A percentile compares a stretch with the other conserved stretches of the same genome.
Conservation (phyloP, 64 coral and sea anemone genomes). For the Pocillopora damicornis region DNA sequence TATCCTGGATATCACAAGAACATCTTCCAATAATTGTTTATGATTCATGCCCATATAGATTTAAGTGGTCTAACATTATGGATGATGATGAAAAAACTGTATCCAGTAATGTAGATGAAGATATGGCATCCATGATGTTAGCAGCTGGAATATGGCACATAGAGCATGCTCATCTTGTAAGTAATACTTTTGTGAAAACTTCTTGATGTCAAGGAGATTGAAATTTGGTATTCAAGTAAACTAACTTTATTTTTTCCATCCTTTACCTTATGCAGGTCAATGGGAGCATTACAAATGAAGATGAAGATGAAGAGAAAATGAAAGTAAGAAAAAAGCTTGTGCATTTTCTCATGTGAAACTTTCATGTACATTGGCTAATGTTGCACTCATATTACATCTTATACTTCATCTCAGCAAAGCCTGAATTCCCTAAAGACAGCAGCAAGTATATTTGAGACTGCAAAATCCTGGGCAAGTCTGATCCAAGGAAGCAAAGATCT, state of each 20-base stretch:
- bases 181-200: neutral
- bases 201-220: neutral
- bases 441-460: slow-evolving; percentile 54
- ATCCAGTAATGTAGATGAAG: slow-evolving; percentile 53
- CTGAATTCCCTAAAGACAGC: slow-evolving; percentile 53
- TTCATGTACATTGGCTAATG: no score
- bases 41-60: slow-evolving; percentile 16
- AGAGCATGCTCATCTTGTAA: slow-evolving; percentile 73
- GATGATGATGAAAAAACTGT: slow-evolving; percentile 72
- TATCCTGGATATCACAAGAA: no score
- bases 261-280: slow-evolving; percentile 12
- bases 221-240: no score
- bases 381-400: neutral
- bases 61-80: slow-evolving; percentile 83
- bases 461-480: slow-evolving; percentile 26
- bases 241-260: neutral
- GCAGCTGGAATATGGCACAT: slow-evolving; percentile 82
- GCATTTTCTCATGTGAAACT: neutral
- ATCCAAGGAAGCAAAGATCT: slow-evolving; percentile 45
- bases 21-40: no score
- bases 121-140: slow-evolving; percentile 66
- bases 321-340: slow-evolving; percentile 2
- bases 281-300: slow-evolving; percentile 27
- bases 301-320: slow-evolving; percentile 58
- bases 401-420: slow-evolving; percentile 8